Conservation (phyloP, 1,140 invertebrate species). For the Pogonomyrmex californicus region DNA sequence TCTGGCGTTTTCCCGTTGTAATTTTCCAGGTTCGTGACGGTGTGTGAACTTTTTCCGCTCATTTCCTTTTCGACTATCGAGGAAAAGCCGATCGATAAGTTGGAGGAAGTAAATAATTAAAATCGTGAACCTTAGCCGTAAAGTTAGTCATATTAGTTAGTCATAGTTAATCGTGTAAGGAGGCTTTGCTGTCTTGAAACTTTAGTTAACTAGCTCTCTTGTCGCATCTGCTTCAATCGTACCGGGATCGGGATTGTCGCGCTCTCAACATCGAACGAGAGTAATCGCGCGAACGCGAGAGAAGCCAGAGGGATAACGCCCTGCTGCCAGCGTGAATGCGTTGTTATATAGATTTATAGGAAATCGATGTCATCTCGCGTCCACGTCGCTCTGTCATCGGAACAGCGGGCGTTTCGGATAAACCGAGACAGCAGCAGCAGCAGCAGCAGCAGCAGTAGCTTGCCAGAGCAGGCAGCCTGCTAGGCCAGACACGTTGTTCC, state of each 20-base stretch:
- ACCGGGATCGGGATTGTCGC: background rate
- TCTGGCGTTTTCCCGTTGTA: background rate
- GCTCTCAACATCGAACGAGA: background rate
- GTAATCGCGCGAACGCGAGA: background rate
- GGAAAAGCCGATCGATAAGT: background rate
- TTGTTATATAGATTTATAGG: conserved; percentile 57
- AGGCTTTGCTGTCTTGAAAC: background rate
- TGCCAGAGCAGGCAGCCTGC: background rate
- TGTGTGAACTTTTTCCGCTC: background rate
- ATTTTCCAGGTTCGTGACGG: background rate
- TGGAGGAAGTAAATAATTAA: conserved; percentile 2
- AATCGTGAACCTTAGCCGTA: background rate
- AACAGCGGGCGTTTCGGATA: conserved; percentile 22
- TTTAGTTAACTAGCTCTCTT: background rate
- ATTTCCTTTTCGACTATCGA: background rate
- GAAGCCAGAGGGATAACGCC: conserved; percentile 14
- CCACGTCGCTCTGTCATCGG: conserved; percentile 12
- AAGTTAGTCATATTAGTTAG: background rate
- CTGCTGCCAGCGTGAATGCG: background rate
- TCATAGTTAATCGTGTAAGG: background rate
- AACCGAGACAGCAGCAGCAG: conserved; percentile 24
- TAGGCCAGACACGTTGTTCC: background rate
- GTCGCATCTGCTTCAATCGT: background rate
- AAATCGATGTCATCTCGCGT: conserved; percentile 46
- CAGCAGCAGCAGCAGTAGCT: conserved; percentile 20